Conservation (phyloP, 2,888 invertebrate genomes). For the Nebria salina region DNA sequence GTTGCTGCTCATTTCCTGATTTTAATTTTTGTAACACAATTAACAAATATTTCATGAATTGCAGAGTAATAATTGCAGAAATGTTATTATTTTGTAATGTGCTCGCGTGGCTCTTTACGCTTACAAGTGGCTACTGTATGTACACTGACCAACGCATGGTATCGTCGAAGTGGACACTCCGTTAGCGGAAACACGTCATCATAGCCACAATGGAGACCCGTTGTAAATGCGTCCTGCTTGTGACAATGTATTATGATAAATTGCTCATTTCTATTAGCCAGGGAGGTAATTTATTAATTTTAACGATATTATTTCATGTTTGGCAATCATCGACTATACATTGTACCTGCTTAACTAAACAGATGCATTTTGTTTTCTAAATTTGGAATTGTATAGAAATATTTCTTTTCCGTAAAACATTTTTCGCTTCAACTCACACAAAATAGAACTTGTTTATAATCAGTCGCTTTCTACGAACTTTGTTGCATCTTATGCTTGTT, state of each 20-base stretch:
- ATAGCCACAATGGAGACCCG: constrained; percentile 35
- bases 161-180: constrained; percentile 36
- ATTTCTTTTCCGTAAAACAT: no score
- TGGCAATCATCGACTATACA: not conserved
- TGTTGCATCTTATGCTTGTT: no score
- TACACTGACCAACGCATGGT: not conserved
- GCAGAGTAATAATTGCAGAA: no score
- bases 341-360: not conserved
- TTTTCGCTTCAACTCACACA: no score
- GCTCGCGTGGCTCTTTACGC: constrained; percentile 18
- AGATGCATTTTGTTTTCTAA: no score
- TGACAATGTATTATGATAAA: constrained; percentile 47
- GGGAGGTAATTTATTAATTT: constrained; percentile 46
- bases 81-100: constrained; percentile 29
- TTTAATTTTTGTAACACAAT: no score
- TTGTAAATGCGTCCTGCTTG: constrained; percentile 43
- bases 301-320: constrained; percentile 21
- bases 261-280: constrained; percentile 46
- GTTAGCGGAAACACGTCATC: constrained; percentile 37
- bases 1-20: no score
- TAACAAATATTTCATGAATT: no score
- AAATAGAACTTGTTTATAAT: no score
- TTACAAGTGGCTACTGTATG: constrained; percentile 2
- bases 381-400: no score
- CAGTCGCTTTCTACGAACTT: no score